phyloP scores from a whole-genome alignment of 1,140 invertebrate genomes.

The Hormaphis cornu region DNA sequence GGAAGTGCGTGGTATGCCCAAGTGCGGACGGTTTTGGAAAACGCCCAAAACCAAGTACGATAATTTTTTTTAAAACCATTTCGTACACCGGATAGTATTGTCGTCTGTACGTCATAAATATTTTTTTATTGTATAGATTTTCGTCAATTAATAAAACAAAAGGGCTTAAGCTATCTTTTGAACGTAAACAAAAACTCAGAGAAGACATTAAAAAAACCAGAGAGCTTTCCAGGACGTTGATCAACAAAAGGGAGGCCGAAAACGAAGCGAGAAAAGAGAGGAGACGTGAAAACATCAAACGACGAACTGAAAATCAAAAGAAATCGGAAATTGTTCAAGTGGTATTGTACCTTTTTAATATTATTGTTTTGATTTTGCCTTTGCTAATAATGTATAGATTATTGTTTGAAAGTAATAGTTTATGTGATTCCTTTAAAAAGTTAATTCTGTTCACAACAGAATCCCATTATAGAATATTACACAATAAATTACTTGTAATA shows the following conservation, averaged over 20 bases:
- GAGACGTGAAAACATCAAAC: conserved; percentile 2
- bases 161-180: conserved; percentile 25
- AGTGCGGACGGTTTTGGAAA: conserved; percentile 29
- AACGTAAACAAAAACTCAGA: conserved; percentile 19
- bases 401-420: too few relatives aligned
- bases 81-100: too few relatives aligned
- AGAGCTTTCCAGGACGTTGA: neutral
- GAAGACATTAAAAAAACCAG: conserved; percentile 19
- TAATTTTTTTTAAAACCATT: neutral
- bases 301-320: conserved; percentile 9
- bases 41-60: conserved; percentile 19
- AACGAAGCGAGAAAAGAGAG: conserved; percentile 11
- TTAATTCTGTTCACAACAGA: too few relatives aligned
- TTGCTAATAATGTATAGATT: too few relatives aligned
- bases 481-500: too few relatives aligned
- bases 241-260: conserved; percentile 17
- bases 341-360: neutral
- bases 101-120: neutral
- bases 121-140: neutral
- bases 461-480: too few relatives aligned
- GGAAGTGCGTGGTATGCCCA: neutral
- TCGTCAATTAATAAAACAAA: conserved; percentile 25
- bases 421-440: too few relatives aligned
- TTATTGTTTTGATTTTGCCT: neutral
- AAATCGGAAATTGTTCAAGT: conserved; percentile 14